Evolutionary conservation across 1,140 invertebrate genomes (phyloP).

Genomic region (Drosophila parvula): DNA sequence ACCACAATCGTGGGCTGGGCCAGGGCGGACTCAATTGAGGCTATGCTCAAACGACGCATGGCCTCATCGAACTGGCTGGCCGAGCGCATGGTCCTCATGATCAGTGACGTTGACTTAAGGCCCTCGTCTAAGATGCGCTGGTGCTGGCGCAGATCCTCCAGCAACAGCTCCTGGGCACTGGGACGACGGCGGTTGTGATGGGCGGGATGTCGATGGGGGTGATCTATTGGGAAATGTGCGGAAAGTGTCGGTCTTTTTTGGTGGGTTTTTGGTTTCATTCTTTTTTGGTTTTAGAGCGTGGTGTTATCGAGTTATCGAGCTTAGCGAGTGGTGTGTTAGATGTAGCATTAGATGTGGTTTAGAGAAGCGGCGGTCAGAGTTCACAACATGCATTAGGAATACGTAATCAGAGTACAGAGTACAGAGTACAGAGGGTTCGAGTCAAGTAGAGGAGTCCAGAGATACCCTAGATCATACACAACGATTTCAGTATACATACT

Average conservation of each 20-base stretch:
- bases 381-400: constrained; percentile 66
- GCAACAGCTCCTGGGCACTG: constrained; percentile 70
- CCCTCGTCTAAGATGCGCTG: constrained; percentile 79
- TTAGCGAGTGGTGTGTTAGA: constrained; percentile 50
- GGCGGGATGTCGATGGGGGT: constrained; percentile 27
- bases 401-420: constrained; percentile 44
- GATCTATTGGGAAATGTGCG: constrained; percentile 68
- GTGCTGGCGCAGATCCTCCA: constrained; percentile 74
- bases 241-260: constrained; percentile 76
- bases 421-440: constrained; percentile 47
- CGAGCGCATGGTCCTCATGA: constrained; percentile 82
- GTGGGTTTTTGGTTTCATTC: constrained; percentile 48
- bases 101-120: constrained; percentile 81
- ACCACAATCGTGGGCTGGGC: constrained; percentile 68
- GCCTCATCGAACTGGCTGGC: constrained; percentile 83
- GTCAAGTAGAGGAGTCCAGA: constrained; percentile 76
- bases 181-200: constrained; percentile 42
- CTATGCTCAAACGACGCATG: constrained; percentile 80
- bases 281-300: constrained; percentile 46
- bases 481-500: constrained; percentile 38
- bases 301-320: constrained; percentile 28
- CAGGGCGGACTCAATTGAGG: constrained; percentile 73
- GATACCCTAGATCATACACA: constrained; percentile 45
- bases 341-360: constrained; percentile 55
- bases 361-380: constrained; percentile 41